phyloP scores from a whole-genome alignment of 53 echinoderm and acorn worm species.

The Patiria pectinifera region DNA sequence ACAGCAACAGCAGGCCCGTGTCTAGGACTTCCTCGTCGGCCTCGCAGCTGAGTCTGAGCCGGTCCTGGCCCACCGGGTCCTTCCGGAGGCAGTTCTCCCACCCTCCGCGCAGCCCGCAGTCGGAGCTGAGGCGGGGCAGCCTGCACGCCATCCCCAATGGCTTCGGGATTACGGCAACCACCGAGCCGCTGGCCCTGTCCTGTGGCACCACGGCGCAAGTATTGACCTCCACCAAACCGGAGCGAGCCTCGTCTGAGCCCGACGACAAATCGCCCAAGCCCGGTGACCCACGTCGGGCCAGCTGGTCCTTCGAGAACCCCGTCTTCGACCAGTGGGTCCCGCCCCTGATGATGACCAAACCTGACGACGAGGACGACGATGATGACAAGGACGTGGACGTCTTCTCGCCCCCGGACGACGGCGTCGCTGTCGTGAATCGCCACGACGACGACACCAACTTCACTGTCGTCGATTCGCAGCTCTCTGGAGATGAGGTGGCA shows the following conservation, averaged over 20 bases:
- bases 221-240: not conserved
- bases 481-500: not conserved
- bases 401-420: not conserved
- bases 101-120: conserved; percentile 4
- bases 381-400: not conserved
- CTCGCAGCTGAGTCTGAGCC: not conserved
- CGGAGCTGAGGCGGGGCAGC: conserved; percentile 44
- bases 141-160: conserved; percentile 53
- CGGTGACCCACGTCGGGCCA: conserved; percentile 14
- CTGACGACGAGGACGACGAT: not conserved
- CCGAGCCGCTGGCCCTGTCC: not conserved
- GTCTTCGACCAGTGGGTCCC: conserved; percentile 62
- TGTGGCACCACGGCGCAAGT: not conserved
- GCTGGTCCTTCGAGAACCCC: conserved; percentile 63
- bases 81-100: conserved; percentile 6
- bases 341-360: conserved; percentile 13
- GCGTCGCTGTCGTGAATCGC: not conserved
- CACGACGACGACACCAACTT: not conserved
- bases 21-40: conserved; percentile 7
- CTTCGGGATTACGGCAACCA: not conserved
- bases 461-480: not conserved
- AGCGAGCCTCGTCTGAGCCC: not conserved
- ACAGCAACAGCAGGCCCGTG: not conserved
- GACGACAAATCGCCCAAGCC: not conserved
- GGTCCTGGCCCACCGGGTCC: conserved; percentile 19